Base-by-base conservation (phyloP, 2,113 vertebrate species). In the Colius striatus region DNA sequence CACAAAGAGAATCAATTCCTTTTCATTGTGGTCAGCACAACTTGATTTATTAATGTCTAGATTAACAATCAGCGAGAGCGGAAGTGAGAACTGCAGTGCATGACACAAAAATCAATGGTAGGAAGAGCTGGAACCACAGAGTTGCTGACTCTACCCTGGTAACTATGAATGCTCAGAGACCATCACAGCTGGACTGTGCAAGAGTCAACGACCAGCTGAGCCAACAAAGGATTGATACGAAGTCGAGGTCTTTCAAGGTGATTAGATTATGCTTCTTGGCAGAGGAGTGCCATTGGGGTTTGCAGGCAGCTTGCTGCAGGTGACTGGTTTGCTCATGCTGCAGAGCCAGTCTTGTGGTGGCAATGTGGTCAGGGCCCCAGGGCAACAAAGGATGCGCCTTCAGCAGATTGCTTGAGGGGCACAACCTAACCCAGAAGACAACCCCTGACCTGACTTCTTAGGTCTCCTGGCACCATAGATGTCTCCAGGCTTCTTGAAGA, bases 201-300 rank as follows among this genome's bases (percentile, higher is more conserved):
- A 20, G 62, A 68, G 74, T 36, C 73, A 84, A 17, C n/a, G 86
- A 45, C 87, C 95, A 92, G 87, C 91, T 94, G 92, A 94, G 54
- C 53, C 91, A 94, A 84, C 77, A 84, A 21, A 94, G 74, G 15
- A 23, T 70, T 82, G 81, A 70, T 79, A 89, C 0, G 45, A 75
- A 78, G n/a, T 32, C 38, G 47, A 95, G 74, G 80, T 89, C 54
- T 94, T 94, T 89, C 77, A 73, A 62, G 84, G 84, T 82, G 61
- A 16, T 57, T 50, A 36, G 65, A 78, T 95, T 88, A 27, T 29
- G 16, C 13, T 50, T 7, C 62, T 79, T 70, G 71, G 18, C 60
- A 89, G 55, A 34, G 10, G 9, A 36, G 25, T 6, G 41, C 53
- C 65, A 7, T 5, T 67, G 16, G 9, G 16, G 41, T 92, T 61